These are phyloP conservation scores for Leucoraja ocellata DNA, from an alignment of 2,797 vertebrate species.

Conservation along the genomic window DNA sequence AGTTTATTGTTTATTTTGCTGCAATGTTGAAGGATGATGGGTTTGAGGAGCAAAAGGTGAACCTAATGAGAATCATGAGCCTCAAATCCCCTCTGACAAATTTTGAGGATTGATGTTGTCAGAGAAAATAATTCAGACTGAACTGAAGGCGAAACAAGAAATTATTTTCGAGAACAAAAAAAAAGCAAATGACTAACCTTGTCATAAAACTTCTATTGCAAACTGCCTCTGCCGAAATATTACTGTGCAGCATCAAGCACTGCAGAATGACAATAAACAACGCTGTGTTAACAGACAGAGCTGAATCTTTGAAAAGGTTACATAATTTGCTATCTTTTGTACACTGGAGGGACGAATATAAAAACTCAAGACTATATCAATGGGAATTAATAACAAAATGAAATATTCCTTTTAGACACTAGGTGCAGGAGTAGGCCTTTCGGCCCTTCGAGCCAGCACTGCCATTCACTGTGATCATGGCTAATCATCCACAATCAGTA, in stretches of 20 bases:
- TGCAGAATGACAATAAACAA: neutral
- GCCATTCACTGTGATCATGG: too few species aligned
- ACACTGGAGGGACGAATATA: neutral
- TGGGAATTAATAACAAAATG: neutral
- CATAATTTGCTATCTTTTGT: neutral
- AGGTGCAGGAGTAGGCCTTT: too few species aligned
- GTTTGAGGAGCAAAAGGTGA: neutral
- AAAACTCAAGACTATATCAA: neutral
- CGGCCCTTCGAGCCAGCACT: too few species aligned
- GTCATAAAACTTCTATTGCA: neutral
- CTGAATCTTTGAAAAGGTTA: neutral
- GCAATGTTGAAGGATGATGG: neutral
- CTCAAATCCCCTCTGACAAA: neutral
- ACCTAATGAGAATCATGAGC: neutral
- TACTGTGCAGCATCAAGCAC: neutral
- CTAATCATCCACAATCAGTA: too few species aligned
- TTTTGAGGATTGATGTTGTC: neutral
- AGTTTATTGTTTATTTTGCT: neutral
- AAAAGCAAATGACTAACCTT: neutral
- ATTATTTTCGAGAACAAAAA: neutral
- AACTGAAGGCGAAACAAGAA: neutral
- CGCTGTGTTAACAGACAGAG: neutral
- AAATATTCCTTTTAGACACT: neutral
- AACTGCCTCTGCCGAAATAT: neutral
- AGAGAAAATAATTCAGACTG: neutral